Evolutionary conservation across 1,140 invertebrate species (phyloP), one percentile per base, ranked within the genome.

Genomic region (Megalonaias nervosa): DNA sequence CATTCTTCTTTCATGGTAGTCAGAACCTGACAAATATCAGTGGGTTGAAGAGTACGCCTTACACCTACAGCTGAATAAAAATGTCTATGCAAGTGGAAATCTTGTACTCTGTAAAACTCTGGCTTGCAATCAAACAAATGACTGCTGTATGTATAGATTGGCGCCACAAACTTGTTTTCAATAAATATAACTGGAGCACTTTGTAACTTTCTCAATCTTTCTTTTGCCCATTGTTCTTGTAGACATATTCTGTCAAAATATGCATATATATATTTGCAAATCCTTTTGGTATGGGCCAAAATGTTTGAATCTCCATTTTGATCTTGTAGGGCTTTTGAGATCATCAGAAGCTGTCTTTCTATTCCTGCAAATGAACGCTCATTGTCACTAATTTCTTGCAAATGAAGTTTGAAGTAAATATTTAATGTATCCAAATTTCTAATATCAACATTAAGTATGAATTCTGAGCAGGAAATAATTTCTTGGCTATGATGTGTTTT

Each of bases 201-300:
- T 59, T 16, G 13, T 26, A 70, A 23, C 6, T 3, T 3, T 12
- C 17, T 59, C 5, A 70, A 26, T 16, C 55, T 59, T 1, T 59
- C 57, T 15, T 57, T 19, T 17, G 26, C 66, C 48, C 57, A 72
- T n/a, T 23, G 15, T 64, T 21, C 9, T 55, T 13, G 12, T 14
- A 48, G 0, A 66, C 56, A 21, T 66, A 23, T 23, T 26, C 55
- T 26, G 13, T 23, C n/a, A 74, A 74, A 57, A 48, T 59, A 6
- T 67, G 67, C 1, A 56, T 57, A 75, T 75, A 66, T 75, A 68
- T 26, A 60, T 64, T 65, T 38, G 26, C 15, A 19, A 67, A 56
- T 21, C 61, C 66, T 14, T 56, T 16, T 65, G 31, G 19, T 68
- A 57, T 60, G 15, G 9, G 17, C 38, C 16, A n/a, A n/a, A 56